Evolutionary conservation across 2,888 invertebrate species (phyloP), one percentile per base, ranked within the genome.

Genomic region (Tortrix viridana): DNA sequence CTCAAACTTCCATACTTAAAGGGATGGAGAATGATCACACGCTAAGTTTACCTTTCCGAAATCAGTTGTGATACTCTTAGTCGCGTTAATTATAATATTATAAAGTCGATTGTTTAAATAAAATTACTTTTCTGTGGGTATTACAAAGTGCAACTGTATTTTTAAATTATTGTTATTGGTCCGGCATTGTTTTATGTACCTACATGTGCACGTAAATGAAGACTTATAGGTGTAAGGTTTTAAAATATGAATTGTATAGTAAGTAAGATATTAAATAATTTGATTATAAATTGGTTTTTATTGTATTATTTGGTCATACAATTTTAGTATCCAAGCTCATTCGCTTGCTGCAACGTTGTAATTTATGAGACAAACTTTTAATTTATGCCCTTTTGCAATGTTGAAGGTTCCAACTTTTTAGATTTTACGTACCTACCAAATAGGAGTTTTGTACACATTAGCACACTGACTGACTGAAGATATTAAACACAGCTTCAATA

Each of bases 141-240:
- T 37, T 41, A 48, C 41, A 38, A 26, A 50, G 60, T 60, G 65
- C 67, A 52, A 56, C 50, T 61, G 44, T 38, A 44, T 64, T 60
- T 67, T 65, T 20, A 52, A 65, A 49, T 22, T 54, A 56, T 56
- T 52, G 41, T 62, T 62, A 48, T 55, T 58, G 49, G 61, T 65
- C 54, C 47, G 49, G 50, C 26, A 61, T 65, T 58, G 41, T 59
- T 73, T 71, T 65, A 65, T 67, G 69, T 77, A 71, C n/a, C n/a
- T n/a, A n/a, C 74, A 75, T 74, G 74, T 76, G 85, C 85, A 85
- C 84, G 72, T 84, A 79, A 77, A 79, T 84, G 77, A 86, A 87
- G 86, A 86, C 85, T 86, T 74, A 79, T 81, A 75, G 60, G 65
- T 59, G 38, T 81, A 82, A 79, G 75, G 69, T 71, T 72, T 72